Conservation (phyloP, 2,888 invertebrate genomes). For the Belgica antarctica region DNA sequence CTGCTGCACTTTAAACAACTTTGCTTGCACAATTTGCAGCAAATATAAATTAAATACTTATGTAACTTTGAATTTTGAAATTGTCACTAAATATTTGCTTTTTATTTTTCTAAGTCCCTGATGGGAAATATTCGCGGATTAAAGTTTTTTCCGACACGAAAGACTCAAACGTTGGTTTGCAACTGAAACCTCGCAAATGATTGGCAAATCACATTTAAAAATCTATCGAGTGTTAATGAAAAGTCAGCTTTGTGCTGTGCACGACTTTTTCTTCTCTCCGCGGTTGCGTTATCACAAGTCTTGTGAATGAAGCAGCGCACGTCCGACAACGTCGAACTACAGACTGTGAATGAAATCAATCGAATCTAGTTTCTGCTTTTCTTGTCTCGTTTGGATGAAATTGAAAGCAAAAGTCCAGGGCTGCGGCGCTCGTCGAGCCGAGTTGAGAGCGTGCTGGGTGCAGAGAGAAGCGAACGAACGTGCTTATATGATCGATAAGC, state of each 20-base stretch:
- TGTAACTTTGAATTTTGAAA: no score
- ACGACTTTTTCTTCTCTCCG: background rate
- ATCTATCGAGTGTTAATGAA: conserved; percentile 20
- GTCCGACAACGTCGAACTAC: background rate
- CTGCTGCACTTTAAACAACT: no score
- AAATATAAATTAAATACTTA: no score
- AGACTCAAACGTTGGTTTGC: conserved; percentile 38
- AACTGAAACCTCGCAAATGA: conserved; percentile 33
- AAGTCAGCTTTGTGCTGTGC: background rate
- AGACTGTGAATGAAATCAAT: conserved; percentile 23
- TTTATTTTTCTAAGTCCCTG: conserved; percentile 13
- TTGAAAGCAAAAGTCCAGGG: background rate
- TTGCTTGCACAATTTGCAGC: no score
- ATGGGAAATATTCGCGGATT: background rate
- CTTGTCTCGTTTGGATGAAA: conserved; percentile 14
- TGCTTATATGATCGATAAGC: background rate
- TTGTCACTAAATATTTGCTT: no score
- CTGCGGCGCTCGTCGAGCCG: background rate
- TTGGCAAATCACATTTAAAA: conserved; percentile 21
- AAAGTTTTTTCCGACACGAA: conserved; percentile 17
- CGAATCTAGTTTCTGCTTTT: conserved; percentile 18
- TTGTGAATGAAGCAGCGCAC: background rate
- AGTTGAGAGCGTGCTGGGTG: background rate
- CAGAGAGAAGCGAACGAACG: background rate
- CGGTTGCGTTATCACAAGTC: background rate